Evolutionary conservation across 2,797 vertebrate species (phyloP).

Genomic region (Crenuchus spilurus): DNA sequence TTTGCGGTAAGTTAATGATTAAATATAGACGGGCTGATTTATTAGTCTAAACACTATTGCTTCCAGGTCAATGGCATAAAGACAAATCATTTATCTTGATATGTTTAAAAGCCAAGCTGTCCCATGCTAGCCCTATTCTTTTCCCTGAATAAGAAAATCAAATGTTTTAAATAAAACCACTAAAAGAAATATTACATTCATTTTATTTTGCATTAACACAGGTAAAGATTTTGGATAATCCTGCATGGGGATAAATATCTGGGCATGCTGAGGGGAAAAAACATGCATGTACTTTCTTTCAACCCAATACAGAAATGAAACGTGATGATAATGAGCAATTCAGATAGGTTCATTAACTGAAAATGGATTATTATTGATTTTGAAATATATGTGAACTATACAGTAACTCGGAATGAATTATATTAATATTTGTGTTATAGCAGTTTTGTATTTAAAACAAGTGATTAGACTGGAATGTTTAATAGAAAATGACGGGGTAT

Average conservation of each 20-base stretch:
- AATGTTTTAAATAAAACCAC: slow-evolving; percentile 66
- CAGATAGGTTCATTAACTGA: no score
- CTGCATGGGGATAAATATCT: slow-evolving; percentile 25
- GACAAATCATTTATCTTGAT: slow-evolving; percentile 99
- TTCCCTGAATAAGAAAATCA: slow-evolving; percentile 74
- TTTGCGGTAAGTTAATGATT: slow-evolving; percentile 99
- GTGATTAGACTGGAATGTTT: no score
- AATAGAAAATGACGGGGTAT: no score
- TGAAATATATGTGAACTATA: no score
- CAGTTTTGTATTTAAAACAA: no score
- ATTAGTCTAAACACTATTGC: slow-evolving; percentile 97
- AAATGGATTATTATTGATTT: no score
- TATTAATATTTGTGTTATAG: no score
- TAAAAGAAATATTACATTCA: slow-evolving; percentile 62
- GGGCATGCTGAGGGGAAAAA: slow-evolving; percentile 7
- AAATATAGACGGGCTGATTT: slow-evolving; percentile 99
- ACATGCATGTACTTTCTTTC: not conserved
- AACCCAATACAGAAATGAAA: not conserved
- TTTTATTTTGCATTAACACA: slow-evolving; percentile 68
- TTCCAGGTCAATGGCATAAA: slow-evolving; percentile 99
- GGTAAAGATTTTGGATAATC: slow-evolving; percentile 60
- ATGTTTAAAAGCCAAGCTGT: slow-evolving; percentile 93
- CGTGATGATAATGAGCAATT: not conserved
- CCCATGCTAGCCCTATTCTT: slow-evolving; percentile 88
- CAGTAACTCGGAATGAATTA: no score